These are phyloP conservation scores for Callipepla californica DNA, from an alignment of 2,113 vertebrate genomes.

Conservation along the genomic window DNA sequence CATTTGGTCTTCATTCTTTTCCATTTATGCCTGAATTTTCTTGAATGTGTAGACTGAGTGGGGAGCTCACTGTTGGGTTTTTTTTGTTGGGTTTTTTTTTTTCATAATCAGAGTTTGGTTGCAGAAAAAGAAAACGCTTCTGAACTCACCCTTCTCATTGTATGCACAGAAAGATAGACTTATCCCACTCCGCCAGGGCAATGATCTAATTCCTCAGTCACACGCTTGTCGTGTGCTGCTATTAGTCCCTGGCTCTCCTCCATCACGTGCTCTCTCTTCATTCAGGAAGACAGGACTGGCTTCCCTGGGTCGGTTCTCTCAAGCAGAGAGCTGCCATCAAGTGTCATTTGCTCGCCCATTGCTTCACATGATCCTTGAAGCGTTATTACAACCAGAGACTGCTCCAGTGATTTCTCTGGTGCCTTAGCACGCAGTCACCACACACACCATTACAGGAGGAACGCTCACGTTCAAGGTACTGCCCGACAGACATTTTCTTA, in stretches of 20 bases:
- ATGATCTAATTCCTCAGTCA: not conserved
- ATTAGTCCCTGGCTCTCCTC: not conserved
- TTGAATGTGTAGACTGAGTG: not conserved
- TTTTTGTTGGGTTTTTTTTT: not conserved
- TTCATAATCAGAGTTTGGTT: not conserved
- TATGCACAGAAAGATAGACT: not conserved
- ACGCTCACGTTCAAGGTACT: not conserved
- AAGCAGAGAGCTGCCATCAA: conserved; percentile 10
- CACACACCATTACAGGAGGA: not conserved
- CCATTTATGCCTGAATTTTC: not conserved
- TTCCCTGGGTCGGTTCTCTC: not conserved
- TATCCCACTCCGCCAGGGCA: accelerated
- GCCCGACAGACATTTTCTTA: not conserved
- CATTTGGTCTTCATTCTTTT: not conserved
- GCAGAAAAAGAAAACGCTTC: not conserved
- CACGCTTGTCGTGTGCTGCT: not conserved
- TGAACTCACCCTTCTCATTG: not conserved
- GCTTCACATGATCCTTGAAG: conserved; percentile 15
- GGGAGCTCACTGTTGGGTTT: not conserved
- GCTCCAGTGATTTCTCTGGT: not conserved
- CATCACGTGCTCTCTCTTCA: not conserved
- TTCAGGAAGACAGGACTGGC: not conserved
- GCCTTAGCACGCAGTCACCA: not conserved
- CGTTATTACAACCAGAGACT: not conserved
- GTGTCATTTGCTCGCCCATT: not conserved